Percentiles rank a stretch among this genome's conserved stretches.
Conservation (phyloP, 2,113 vertebrate genomes). For the Nothocercus nigrocapillus region DNA sequence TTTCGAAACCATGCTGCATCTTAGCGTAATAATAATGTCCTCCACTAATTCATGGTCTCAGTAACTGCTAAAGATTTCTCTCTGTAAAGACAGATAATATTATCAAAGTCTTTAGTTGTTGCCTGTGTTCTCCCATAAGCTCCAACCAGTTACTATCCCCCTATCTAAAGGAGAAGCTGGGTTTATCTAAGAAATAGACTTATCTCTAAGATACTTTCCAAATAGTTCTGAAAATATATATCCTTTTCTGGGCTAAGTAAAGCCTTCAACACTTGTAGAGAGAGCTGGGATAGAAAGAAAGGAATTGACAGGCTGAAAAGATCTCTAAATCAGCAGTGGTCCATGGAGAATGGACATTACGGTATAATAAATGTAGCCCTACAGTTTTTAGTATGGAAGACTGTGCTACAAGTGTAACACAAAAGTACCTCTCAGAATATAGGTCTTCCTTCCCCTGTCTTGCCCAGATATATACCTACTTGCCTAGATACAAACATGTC, state of each 20-base stretch:
- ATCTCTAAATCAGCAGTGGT: not conserved
- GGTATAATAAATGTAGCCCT: not conserved
- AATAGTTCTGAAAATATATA: not conserved
- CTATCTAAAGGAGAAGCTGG: not conserved
- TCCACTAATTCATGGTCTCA: not conserved
- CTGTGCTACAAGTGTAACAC: not conserved
- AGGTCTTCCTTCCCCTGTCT: not conserved
- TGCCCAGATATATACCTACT: not conserved
- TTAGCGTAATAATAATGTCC: not conserved
- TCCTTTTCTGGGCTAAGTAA: not conserved
- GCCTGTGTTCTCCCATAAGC: not conserved
- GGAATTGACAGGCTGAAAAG: not conserved
- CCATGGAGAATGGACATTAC: not conserved
- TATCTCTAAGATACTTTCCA: not conserved
- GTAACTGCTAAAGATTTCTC: not conserved
- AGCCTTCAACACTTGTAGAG: not conserved
- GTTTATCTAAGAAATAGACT: not conserved
- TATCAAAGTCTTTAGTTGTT: not conserved
- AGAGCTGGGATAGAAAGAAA: not conserved
- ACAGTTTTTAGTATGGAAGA: fast-evolving
- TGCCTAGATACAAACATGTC: too few relatives aligned
- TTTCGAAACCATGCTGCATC: not conserved
- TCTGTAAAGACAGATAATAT: not conserved
- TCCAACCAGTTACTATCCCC: not conserved
- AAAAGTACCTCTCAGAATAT: not conserved